These are phyloP conservation scores for Chrysomela aeneicollis DNA, from an alignment of 2,888 invertebrate genomes.

Conservation along the genomic window DNA sequence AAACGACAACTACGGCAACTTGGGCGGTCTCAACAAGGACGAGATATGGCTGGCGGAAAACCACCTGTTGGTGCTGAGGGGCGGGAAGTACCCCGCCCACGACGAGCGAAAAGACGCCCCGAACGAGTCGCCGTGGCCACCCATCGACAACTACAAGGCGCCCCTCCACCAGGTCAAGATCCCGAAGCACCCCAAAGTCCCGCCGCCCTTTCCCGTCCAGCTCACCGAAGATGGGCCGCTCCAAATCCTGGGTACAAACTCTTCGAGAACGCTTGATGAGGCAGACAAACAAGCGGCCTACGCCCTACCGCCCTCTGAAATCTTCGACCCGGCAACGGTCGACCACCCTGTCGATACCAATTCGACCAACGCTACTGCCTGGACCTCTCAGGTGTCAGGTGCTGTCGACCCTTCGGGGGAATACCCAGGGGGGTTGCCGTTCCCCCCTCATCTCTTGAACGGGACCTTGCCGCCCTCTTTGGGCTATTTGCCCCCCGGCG, in stretches of 20 bases:
- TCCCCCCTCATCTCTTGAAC: slow-evolving; percentile 62
- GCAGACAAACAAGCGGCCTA: slow-evolving; percentile 63
- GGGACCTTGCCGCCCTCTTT: slow-evolving; percentile 61
- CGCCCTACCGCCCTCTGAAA: slow-evolving; percentile 59
- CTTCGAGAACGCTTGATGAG: slow-evolving; percentile 76
- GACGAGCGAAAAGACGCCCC: slow-evolving; percentile 61
- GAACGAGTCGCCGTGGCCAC: slow-evolving; percentile 69
- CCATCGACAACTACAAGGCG: slow-evolving; percentile 85
- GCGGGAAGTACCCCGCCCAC: slow-evolving; percentile 73
- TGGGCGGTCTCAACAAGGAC: slow-evolving; percentile 83
- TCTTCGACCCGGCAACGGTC: slow-evolving; percentile 55
- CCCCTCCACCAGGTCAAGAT: slow-evolving; percentile 86
- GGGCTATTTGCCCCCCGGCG: slow-evolving; percentile 70
- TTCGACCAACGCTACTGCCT: slow-evolving; percentile 72
- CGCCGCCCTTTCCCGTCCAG: slow-evolving; percentile 94
- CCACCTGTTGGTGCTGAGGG: slow-evolving; percentile 82
- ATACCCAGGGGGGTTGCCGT: slow-evolving; percentile 62
- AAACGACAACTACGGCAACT: slow-evolving; percentile 78
- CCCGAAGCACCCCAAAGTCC: slow-evolving; percentile 81
- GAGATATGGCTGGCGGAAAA: slow-evolving; percentile 93
- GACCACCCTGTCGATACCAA: slow-evolving; percentile 67
- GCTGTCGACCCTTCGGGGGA: slow-evolving; percentile 67
- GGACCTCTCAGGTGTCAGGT: slow-evolving; percentile 71
- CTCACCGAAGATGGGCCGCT: slow-evolving; percentile 86
- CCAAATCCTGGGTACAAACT: slow-evolving; percentile 84